Base-by-base conservation (phyloP, 2,797 vertebrate genomes). In the Arctocebus calabarensis region DNA sequence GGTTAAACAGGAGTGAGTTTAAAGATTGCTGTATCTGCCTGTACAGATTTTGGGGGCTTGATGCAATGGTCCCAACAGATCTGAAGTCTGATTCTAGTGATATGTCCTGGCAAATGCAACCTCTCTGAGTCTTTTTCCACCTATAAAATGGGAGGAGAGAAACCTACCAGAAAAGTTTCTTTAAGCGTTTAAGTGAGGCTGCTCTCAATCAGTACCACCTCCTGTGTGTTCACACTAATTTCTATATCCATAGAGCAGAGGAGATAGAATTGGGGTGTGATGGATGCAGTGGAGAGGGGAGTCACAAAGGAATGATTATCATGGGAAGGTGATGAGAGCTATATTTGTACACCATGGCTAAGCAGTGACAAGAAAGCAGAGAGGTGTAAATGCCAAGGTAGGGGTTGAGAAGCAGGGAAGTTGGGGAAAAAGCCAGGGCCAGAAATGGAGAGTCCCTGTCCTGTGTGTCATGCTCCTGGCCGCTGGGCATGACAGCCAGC, bases 241-340 rank as follows among this genome's bases (percentile, higher is more conserved):
- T 70, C 74, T 55, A 1, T 5, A 7, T 87, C 70, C 0, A 0
- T 43, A 62, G 71, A 37, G 68, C 40, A 43, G 75, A 88, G 45
- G 17, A 22, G n/a, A 19, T 12, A 61, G 81, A 55, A 52, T 62
- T 61, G 64, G 29, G 23, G 7, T 34, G 62, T 43, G 84, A 61
- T 59, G 62, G n/a, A 40, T 84, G 77, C 45, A 12, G 90, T 55
- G 52, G 17, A 57, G 40, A 14, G 25, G 70, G 79, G 64, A 2
- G 22, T 2, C 0, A 52, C 48, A 10, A 37, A 94, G 84, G 90
- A 57, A 66, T 29, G 57, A 43, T 91, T 88, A 45, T 84, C 66
- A 64, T 2, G 10, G 48, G 86, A 95, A 94, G 86, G 94, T 89
- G 96, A 52, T 43, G 22, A 94, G 94, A 97, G 96, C 96, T 95